phyloP scores from a whole-genome alignment of 2,888 invertebrate genomes.

The Euproctis similis region DNA sequence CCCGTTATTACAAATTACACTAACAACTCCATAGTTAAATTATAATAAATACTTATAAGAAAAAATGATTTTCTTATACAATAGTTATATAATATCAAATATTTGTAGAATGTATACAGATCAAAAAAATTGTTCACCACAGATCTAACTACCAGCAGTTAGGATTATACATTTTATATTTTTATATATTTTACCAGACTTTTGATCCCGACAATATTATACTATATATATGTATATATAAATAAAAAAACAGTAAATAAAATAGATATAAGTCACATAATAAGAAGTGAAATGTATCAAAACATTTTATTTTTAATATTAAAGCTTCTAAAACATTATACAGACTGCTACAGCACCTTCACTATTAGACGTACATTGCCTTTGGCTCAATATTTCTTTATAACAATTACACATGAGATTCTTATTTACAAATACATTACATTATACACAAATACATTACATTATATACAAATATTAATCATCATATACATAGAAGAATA shows the following conservation, averaged over 20 bases:
- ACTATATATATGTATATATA: no score
- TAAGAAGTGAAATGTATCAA: constrained; percentile 47
- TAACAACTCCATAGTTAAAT: no score
- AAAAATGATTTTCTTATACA: no score
- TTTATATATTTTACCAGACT: not conserved
- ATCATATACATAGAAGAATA: constrained; percentile 19
- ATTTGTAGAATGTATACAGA: no score
- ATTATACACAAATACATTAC: constrained; percentile 32
- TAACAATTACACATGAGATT: constrained; percentile 41
- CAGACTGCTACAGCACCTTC: constrained; percentile 62
- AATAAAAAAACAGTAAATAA: no score
- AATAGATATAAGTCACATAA: constrained; percentile 22
- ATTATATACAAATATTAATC: no score
- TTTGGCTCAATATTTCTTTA: constrained; percentile 59
- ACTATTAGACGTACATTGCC: constrained; percentile 58
- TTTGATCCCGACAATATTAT: not conserved
- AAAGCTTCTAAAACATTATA: constrained; percentile 55
- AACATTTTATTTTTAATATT: constrained; percentile 26
- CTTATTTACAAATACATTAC: constrained; percentile 45
- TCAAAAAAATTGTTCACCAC: no score
- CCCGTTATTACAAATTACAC: no score
- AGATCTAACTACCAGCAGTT: not conserved
- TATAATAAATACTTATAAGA: no score
- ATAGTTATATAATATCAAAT: no score
- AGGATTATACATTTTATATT: no score